Evolutionary conservation across 2,888 invertebrate genomes (phyloP), one percentile per base, ranked within the genome.

Genomic region (Allygus modestus): DNA sequence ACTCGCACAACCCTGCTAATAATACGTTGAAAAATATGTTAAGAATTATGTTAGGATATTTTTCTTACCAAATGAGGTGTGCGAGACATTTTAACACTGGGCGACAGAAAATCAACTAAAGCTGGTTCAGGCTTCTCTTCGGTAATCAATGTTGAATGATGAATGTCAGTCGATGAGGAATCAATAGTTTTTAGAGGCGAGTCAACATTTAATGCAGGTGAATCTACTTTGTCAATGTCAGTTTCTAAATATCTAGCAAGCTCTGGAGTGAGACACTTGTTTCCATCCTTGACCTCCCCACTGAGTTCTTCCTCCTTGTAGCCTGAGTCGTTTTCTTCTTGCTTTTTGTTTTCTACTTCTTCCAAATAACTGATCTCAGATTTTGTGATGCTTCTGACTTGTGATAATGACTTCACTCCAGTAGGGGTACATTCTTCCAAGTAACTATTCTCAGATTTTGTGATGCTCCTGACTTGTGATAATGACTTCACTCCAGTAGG

Each of bases 61-160:
- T 28, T 77, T 26, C 33, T 79, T 58, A 79, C 79, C 79, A 79
- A 58, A 20, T 28, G 51, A n/a, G 79, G 79, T 31, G 79, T 79
- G 20, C 58, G 79, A 20, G 79, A 5, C 31, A 79, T 33, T 31
- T 31, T 28, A n/a, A 58, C 15, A 17, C 51, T 33, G 9, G 79
- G 79, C 54, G 79, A 79, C 37, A 51, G 28, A 31, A 79, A 28
- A 37, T 79, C 79, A 58, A 20, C 28, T 20, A 58, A 17, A 1
- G 20, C 11, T 1, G 28, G 37, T 79, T 41, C 73, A 41, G 58
- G 58, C 33, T 79, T 79, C 28, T 79, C 79, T 43, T 77, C 51
- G 9, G 26, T 51, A n/a, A 51, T 77, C 23, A 46, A 43, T 7
- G 43, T 43, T 46, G 43, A 65, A 15, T 65, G 65, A 31, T 65